Base-by-base conservation (phyloP, 2,113 vertebrate species). In the Mohoua ochrocephala region DNA sequence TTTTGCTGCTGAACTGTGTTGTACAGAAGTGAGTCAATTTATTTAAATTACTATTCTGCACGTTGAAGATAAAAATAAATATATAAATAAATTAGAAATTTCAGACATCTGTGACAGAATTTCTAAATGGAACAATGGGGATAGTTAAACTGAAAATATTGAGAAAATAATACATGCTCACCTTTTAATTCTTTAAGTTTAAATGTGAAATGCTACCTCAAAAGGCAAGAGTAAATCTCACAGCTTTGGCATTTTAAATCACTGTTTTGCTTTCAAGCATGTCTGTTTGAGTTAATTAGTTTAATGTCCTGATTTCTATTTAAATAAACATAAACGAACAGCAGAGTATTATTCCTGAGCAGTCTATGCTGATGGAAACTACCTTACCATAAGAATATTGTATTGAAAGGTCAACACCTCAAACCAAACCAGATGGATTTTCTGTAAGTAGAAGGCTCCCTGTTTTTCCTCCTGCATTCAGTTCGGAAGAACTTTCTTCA, bases 11-110 rank as follows among this genome's bases (percentile, higher is more conserved):
- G 82, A 93, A 97, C 95, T 98, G 57, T 91, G 75, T 88, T 92
- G 70, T 35, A 84, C 53, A 95, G 94, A 96, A 98, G 94, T 95
- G 91, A 97, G 94, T 93, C 28, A 68, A 95, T 97, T 98, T 97
- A 98, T 98, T 98, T 96, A 98, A 98, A 98, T 98, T 73, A 97
- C 94, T 92, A 68, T 96, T 98, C 98, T 98, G 98, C 89, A 95
- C 64, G 76, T 76, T 93, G 45, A 81, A 98, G 98, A 98, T 98
- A 95, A 97, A 98, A 97, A 98, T 97, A 96, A 91, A 77, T 87
- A 91, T 84, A 89, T 75, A 96, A 94, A 96, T 88, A 96, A 91
- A 87, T 97, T 93, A 97, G 96, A 84, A 95, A 84, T 97, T 97
- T 97, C 95, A 97, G 96, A 97, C 95, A 96, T 97, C 96, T 97